phyloP scores from a whole-genome alignment of 2,797 vertebrate species.

The Pantherophis vulpinus region DNA sequence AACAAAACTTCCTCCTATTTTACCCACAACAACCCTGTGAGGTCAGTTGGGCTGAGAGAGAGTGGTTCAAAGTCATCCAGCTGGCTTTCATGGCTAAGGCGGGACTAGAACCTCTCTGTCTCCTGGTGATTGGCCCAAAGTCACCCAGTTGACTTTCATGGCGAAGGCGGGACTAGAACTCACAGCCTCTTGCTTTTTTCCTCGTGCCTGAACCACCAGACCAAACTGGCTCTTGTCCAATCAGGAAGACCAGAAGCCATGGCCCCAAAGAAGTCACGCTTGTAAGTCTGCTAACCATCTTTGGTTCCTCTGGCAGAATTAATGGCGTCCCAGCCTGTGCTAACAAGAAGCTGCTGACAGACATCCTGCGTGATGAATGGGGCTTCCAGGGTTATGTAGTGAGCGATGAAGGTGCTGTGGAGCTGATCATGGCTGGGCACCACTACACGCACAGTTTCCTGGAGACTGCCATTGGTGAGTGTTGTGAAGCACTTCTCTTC shows the following conservation, averaged over 20 bases:
- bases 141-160: neutral
- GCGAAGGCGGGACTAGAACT: neutral
- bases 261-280: neutral
- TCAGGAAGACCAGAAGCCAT: neutral
- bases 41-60: neutral
- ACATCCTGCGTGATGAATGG: slow-evolving; percentile 67
- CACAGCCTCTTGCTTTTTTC: neutral
- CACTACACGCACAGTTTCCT: slow-evolving; percentile 60
- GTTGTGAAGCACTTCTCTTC: neutral
- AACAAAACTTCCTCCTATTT: neutral
- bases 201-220: neutral
- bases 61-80: neutral
- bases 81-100: neutral
- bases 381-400: slow-evolving; percentile 69
- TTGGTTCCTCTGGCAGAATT: slow-evolving; percentile 45
- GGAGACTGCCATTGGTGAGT: slow-evolving; percentile 65
- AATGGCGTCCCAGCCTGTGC: slow-evolving; percentile 65
- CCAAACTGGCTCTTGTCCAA: neutral
- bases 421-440: slow-evolving; percentile 64
- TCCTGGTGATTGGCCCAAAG: too few species aligned
- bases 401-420: slow-evolving; percentile 67
- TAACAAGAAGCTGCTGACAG: slow-evolving; percentile 64
- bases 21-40: neutral
- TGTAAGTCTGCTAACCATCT: neutral
- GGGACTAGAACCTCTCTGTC: too few species aligned